Percentiles rank a stretch among this genome's conserved stretches.
Evolutionary conservation across 2,888 invertebrate species (phyloP).

Genomic region (Muscina levida): DNA sequence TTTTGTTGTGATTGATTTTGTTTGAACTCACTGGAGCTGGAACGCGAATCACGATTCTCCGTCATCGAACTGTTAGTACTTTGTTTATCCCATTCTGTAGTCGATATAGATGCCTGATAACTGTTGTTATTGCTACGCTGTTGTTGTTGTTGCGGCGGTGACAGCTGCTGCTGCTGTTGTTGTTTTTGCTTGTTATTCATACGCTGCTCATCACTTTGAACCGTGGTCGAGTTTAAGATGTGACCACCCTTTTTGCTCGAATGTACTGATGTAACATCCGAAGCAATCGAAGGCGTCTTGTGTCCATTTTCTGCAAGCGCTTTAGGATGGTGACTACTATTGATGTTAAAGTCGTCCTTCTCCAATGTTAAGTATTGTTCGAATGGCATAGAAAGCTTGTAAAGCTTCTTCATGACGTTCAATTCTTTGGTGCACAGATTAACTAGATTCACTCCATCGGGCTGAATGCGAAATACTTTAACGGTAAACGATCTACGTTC

Average conservation of each 20-base stretch:
- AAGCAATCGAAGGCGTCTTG: conserved; percentile 67
- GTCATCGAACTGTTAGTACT: conserved; percentile 75
- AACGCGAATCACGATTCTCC: conserved; percentile 73
- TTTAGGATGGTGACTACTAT: conserved; percentile 48
- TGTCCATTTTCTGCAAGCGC: conserved; percentile 55
- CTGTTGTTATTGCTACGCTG: conserved; percentile 37
- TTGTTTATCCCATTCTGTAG: conserved; percentile 76
- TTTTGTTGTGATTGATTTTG: conserved; percentile 58
- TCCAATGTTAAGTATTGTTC: conserved; percentile 78
- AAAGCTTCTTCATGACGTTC: conserved; percentile 82
- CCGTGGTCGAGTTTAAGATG: conserved; percentile 72
- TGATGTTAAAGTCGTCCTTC: conserved; percentile 76
- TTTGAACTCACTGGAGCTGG: conserved; percentile 71
- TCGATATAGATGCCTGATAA: conserved; percentile 38
- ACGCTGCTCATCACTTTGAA: conserved; percentile 71
- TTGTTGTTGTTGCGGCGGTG: conserved; percentile 34
- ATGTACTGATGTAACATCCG: conserved; percentile 61
- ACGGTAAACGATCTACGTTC: conserved; percentile 77
- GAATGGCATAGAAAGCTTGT: conserved; percentile 78
- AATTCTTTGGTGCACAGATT: conserved; percentile 79
- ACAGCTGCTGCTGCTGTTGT: conserved; percentile 56
- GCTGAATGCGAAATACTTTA: conserved; percentile 79
- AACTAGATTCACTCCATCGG: conserved; percentile 78
- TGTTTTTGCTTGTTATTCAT: conserved; percentile 68
- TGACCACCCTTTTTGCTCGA: conserved; percentile 63